A percentile compares a stretch with the other conserved stretches of the same genome.
Conservation (phyloP, 2,888 invertebrate genomes). For the Aelia acuminata region DNA sequence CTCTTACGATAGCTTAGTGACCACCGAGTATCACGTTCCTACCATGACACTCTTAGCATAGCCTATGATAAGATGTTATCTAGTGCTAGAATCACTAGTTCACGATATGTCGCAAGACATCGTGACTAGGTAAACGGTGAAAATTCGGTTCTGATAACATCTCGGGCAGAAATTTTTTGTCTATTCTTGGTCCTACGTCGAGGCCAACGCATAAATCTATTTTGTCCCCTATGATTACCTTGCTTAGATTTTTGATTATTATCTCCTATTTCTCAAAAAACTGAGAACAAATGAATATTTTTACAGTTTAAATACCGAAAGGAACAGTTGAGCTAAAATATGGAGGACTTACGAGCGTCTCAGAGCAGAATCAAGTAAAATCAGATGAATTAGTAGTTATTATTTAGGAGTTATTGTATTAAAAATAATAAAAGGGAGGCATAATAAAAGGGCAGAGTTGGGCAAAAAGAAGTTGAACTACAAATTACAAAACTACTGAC, state of each 20-base stretch:
- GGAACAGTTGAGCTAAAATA: too few relatives aligned
- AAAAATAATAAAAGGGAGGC: too few relatives aligned
- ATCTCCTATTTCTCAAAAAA: background rate
- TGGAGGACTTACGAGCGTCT: too few relatives aligned
- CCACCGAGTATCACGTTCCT: background rate
- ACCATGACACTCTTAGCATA: slow-evolving; percentile 5
- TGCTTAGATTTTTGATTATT: background rate
- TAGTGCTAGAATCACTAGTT: background rate
- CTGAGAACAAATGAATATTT: background rate
- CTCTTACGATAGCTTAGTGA: background rate
- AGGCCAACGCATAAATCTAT: background rate
- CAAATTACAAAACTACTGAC: too few relatives aligned
- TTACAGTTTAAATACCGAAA: too few relatives aligned
- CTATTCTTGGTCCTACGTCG: background rate
- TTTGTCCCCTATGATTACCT: background rate
- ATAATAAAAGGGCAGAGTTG: too few relatives aligned
- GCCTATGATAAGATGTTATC: background rate
- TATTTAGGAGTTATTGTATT: too few relatives aligned
- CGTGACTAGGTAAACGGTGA: slow-evolving; percentile 24
- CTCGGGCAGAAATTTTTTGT: background rate
- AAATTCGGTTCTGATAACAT: background rate
- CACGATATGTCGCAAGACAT: background rate
- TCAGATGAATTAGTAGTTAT: too few relatives aligned
- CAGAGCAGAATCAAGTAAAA: too few relatives aligned
- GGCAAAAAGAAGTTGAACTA: too few relatives aligned